Evolutionary conservation across 2,888 invertebrate genomes (phyloP).

Genomic region (Eudasyphora cyanicolor): DNA sequence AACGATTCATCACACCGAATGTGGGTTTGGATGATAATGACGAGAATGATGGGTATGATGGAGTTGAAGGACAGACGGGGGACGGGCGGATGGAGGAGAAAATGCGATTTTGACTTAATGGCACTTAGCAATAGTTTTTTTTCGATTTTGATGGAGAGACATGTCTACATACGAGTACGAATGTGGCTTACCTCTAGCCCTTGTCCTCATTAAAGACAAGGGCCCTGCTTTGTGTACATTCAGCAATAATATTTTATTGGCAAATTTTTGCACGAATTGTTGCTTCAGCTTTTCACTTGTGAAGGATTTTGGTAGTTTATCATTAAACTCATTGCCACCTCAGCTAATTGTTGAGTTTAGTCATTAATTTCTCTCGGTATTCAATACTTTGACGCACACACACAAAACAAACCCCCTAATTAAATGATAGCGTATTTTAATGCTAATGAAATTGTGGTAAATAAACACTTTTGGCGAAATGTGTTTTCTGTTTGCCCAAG

Average conservation of each 20-base stretch:
- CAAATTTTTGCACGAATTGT: background rate
- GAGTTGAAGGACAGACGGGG: background rate
- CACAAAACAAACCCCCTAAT: background rate
- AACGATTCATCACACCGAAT: background rate
- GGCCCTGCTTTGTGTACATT: no score
- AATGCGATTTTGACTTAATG: background rate
- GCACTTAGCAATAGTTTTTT: no score
- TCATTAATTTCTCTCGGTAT: background rate
- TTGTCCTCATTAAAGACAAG: no score
- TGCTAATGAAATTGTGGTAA: background rate
- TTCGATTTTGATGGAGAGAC: no score
- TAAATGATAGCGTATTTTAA: conserved; percentile 13
- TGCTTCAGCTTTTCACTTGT: background rate
- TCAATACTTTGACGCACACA: background rate
- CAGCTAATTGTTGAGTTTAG: background rate
- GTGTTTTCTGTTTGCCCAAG: conserved; percentile 1
- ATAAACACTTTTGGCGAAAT: background rate
- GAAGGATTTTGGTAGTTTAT: background rate
- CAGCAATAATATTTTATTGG: background rate
- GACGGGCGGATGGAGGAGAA: no score
- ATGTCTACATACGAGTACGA: no score
- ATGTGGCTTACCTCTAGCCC: no score
- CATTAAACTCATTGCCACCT: background rate
- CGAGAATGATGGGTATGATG: background rate
- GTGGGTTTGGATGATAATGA: background rate